Evolutionary conservation across 2,888 invertebrate species (phyloP).

Genomic region (Dynastes grantii): DNA sequence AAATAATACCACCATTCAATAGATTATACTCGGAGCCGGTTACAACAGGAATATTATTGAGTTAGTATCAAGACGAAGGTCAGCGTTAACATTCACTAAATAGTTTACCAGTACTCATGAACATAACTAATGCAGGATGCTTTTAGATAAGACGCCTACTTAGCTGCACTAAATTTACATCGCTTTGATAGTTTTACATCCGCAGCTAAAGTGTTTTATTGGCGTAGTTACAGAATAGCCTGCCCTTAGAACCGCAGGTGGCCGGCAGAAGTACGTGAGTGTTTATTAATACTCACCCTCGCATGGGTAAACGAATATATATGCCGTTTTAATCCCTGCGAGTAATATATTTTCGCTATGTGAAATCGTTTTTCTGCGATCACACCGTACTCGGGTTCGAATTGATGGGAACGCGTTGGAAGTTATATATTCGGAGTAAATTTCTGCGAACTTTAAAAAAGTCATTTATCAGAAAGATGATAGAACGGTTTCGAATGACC

Average conservation of each 20-base stretch:
- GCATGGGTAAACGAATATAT: conserved; percentile 3
- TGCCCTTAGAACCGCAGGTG: conserved; percentile 15
- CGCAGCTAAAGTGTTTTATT: background rate
- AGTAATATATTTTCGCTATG: conserved; percentile 10
- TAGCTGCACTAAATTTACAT: background rate
- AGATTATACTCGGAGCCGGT: no score
- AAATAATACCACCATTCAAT: no score
- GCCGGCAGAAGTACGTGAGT: conserved; percentile 20
- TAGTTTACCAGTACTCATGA: no score
- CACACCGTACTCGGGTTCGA: background rate
- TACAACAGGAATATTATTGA: no score
- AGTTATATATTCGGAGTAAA: conserved; percentile 29
- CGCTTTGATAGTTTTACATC: background rate
- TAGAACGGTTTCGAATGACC: conserved; percentile 41
- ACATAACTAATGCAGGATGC: background rate
- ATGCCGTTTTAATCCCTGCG: conserved; percentile 18
- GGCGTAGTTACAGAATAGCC: background rate
- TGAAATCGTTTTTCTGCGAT: conserved; percentile 28
- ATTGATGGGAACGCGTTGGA: conserved; percentile 10
- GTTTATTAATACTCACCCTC: conserved; percentile 38
- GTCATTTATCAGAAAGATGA: conserved; percentile 40
- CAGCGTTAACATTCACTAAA: no score
- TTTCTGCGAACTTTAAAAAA: conserved; percentile 38
- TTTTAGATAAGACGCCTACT: background rate
- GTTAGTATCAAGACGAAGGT: no score